Evolutionary conservation across 2,888 invertebrate species (phyloP), one percentile per base, ranked within the genome.

Genomic region (Homarus gammarus): DNA sequence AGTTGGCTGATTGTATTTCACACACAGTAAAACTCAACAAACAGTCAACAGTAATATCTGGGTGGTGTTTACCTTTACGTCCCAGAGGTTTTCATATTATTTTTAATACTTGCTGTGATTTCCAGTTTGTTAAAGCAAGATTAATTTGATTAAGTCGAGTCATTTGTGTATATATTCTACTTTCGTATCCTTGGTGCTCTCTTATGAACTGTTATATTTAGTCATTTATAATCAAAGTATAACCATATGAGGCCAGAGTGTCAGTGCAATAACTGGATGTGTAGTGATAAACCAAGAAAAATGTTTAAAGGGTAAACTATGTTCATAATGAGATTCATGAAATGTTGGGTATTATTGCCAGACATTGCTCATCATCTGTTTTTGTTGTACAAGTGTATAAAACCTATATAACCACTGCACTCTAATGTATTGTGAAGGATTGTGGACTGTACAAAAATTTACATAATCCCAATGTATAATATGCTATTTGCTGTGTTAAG

Each of bases 171-270:
- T 27, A 44, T 40, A 3, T 44, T 15, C 38, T 15, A 40, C 38
- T 61, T 51, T 22, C 61, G 79, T 51, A 79, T 36, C 79, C 36
- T 79, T 79, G 79, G 79, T 56, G 79, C 79, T 79, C 79, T 79
- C 79, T 56, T 79, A 61, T 40, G 27, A 27, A 27, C 27, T n/a
- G 10, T 31, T 15, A n/a, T 75, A n/a, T 44, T 44, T 27, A 49
- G 75, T 75, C 75, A 75, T 75, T 40, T 75, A 49, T 73, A 73
- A 40, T 73, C n/a, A 40, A 38, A 38, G 73, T 56, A 56, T 2
- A 5, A 49, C 27, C 40, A 44, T 75, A n/a, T 75, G n/a, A 44
- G 75, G 40, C 27, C 49, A 75, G 27, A 44, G 40, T 75, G 49
- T 64, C 44, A 44, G 75, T 75, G 75, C 75, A 75, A 75, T 75